Conservation (phyloP, 2,797 vertebrate species). For the Oreochromis mossambicus region DNA sequence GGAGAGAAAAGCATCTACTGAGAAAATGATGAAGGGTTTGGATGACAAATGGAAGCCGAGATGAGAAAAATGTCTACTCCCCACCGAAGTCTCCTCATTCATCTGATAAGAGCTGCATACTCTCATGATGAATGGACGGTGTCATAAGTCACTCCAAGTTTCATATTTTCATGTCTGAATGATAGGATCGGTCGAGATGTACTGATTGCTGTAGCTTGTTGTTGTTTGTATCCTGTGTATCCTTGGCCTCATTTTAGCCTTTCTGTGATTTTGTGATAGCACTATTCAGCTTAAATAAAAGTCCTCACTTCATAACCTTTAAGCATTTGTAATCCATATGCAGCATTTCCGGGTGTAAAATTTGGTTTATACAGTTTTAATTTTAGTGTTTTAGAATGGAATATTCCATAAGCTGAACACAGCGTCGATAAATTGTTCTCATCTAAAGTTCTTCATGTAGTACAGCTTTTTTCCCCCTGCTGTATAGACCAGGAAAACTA, state of each 20-base stretch:
- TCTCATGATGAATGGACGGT: conserved; percentile 51
- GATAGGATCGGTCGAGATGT: conserved; percentile 46
- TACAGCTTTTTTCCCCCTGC: not conserved
- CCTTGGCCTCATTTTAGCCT: not conserved
- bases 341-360: not conserved
- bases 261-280: conserved; percentile 15
- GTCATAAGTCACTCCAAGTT: conserved; percentile 38
- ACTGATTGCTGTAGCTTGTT: conserved; percentile 34
- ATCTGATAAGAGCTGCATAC: conserved; percentile 60
- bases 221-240: conserved; percentile 21
- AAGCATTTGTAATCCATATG: not conserved
- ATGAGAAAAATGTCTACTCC: conserved; percentile 46
- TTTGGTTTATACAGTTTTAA: not conserved
- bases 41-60: conserved; percentile 39
- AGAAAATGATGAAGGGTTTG: conserved; percentile 35
- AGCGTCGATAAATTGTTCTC: not conserved
- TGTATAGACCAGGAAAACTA: conserved; percentile 12
- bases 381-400: not conserved
- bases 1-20: conserved; percentile 19
- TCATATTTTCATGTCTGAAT: conserved; percentile 55
- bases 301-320: not conserved
- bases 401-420: not conserved
- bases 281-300: not conserved
- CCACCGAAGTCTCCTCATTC: conserved; percentile 39
- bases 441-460: not conserved